A percentile compares a stretch with the other conserved stretches of the same genome.
phyloP scores from a whole-genome alignment of 2,113 vertebrate species.

The Oncorhynchus kisutch region DNA sequence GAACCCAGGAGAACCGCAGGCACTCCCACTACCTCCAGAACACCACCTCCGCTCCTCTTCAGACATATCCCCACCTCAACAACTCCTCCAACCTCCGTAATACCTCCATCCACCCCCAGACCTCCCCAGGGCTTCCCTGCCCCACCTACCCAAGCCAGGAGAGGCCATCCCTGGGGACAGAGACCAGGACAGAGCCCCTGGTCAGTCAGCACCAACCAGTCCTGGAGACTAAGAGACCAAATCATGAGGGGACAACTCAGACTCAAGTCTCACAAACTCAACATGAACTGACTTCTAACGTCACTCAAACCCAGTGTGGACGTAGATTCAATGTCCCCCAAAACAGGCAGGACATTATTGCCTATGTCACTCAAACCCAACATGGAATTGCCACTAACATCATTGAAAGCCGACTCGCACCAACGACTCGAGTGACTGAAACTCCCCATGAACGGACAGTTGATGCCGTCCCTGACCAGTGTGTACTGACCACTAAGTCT shows the following conservation, averaged over 20 bases:
- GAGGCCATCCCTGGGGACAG: neutral
- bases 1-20: constrained; percentile 54
- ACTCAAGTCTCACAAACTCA: constrained; percentile 19
- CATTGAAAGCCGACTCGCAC: constrained; percentile 5
- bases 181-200: neutral
- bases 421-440: constrained; percentile 27
- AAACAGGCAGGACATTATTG: constrained; percentile 35
- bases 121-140: too few relatives aligned
- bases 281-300: constrained; percentile 9
- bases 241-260: constrained; percentile 14
- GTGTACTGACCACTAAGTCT: constrained; percentile 26
- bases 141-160: too few relatives aligned
- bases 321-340: constrained; percentile 34
- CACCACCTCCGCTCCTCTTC: constrained; percentile 25
- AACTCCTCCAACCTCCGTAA: too few relatives aligned
- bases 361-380: constrained; percentile 29
- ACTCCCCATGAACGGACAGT: constrained; percentile 25
- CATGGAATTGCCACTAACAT: constrained; percentile 12
- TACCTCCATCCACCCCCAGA: too few relatives aligned
- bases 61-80: neutral
- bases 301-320: constrained; percentile 31
- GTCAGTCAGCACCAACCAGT: too few relatives aligned
- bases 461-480: neutral
- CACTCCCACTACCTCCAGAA: constrained; percentile 39
- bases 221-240: neutral